Base-by-base conservation (phyloP, 2,797 vertebrate species). In the Aplochiton taeniatus region DNA sequence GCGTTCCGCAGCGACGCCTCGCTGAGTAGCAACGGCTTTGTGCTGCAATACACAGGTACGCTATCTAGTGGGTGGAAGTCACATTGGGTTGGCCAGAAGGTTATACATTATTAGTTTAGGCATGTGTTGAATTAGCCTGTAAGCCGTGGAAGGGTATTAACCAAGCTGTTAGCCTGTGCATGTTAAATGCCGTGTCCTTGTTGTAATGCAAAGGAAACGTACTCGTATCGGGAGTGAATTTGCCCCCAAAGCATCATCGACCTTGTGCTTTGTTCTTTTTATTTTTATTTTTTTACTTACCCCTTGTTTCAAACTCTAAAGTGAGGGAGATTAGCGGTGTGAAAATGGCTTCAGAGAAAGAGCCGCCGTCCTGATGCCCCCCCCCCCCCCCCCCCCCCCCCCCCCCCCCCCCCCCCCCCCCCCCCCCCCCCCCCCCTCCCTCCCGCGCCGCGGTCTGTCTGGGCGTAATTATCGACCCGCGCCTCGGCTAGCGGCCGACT, bases 1-100 rank as follows among this genome's bases (percentile, higher is more conserved):
- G 97, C 97, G 7, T 99, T 99, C 86, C 95, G 97, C 42, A 99
- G 98, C 0, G 98, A 99, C 0, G 97, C 97, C 0, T 98, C 97
- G 0, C 95, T 99, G 83, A 99, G 97, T 93, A 98, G 95, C 69
- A 91, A 91, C 0, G 98, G 98, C 68, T 99, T 99, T 10, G 92
- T 96, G 68, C 94, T 99, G 42, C 94, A 98, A 77, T 99, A 98
- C 89, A 94, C 94, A 80, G 98, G 98, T 99, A 81, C 17, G 75
- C 46, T 43, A 6, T 47, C 13, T 31, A 6, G 31, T 31, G 31
- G 31, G 6, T 2, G 31, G 31, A 6, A 31, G 31, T 2, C 2
- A 31, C 6, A 31, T 31, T 31, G 31, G 31, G 31, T 31, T 3
- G 31, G 31, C 31, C 6, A 6, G 2, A 9, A 8, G 41, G 42